Percentiles rank a stretch among this genome's conserved stretches.
phyloP scores from a whole-genome alignment of 2,113 vertebrate species.

The Ciconia boyciana region DNA sequence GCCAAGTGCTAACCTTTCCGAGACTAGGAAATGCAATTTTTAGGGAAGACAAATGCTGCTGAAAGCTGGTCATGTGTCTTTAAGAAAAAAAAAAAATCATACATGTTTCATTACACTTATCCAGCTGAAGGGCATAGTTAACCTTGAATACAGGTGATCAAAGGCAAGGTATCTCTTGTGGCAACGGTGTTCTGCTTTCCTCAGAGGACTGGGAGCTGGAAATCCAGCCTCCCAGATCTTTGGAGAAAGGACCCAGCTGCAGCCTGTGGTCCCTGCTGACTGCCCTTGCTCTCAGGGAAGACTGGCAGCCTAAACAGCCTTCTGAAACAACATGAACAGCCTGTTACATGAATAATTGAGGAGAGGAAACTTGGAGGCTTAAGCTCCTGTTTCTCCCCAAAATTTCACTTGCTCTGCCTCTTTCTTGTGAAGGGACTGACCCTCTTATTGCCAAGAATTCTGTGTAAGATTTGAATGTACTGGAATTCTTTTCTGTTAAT shows the following conservation, averaged over 20 bases:
- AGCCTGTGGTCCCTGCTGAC: not conserved
- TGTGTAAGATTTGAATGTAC: not conserved
- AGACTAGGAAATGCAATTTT: not conserved
- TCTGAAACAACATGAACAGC: not conserved
- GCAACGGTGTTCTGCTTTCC: not conserved
- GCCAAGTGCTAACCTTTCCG: not conserved
- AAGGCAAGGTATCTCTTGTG: not conserved
- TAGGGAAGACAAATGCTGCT: not conserved
- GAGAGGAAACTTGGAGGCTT: not conserved
- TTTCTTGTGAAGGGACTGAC: not conserved
- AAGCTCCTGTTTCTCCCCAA: not conserved
- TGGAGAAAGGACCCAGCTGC: not conserved
- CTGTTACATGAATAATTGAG: not conserved
- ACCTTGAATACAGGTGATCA: not conserved
- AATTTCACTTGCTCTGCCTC: not conserved
- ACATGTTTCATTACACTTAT: not conserved
- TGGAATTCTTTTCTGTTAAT: not conserved
- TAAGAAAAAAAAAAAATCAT: not conserved
- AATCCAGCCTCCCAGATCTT: not conserved
- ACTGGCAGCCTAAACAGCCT: not conserved
- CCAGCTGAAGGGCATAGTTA: not conserved
- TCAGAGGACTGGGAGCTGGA: not conserved
- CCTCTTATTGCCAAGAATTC: not conserved
- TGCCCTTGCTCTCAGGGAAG: not conserved
- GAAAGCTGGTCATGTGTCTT: not conserved